phyloP scores from a whole-genome alignment of 2,888 invertebrate genomes.

The Lithophane ornitopus region DNA sequence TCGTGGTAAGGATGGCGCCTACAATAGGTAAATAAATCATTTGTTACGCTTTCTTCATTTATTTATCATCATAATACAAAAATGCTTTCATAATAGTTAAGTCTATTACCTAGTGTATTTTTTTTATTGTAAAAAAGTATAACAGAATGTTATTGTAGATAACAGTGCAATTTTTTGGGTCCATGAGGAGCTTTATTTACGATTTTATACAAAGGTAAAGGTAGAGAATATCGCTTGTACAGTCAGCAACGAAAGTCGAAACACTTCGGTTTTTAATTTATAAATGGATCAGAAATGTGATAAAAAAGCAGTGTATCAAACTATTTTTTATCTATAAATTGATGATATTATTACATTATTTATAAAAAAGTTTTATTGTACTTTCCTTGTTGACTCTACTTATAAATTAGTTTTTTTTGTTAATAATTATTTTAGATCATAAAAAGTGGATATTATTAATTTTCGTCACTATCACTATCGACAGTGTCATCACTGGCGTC shows the following conservation, averaged over 20 bases:
- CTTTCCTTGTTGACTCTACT: neutral
- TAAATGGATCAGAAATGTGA: neutral
- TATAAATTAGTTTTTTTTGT: neutral
- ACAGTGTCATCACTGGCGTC: slow-evolving; percentile 11
- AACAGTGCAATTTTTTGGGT: neutral
- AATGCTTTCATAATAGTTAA: neutral
- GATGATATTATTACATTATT: neutral
- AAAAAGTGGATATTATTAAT: neutral
- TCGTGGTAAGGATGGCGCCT: neutral
- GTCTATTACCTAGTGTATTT: neutral
- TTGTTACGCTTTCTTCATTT: neutral
- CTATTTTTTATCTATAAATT: neutral
- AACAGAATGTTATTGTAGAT: neutral
- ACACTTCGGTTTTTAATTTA: neutral
- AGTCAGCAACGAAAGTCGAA: neutral
- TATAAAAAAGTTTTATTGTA: neutral
- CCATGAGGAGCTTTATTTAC: slow-evolving; percentile 2
- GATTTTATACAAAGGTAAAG: neutral
- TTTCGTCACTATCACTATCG: slow-evolving; percentile 54
- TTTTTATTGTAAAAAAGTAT: neutral
- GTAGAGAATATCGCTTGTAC: neutral
- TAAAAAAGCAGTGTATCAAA: neutral
- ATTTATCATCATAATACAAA: neutral
- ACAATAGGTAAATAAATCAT: neutral
- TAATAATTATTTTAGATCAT: neutral